phyloP scores from a whole-genome alignment of 2,888 invertebrate genomes.

The Eumerus sabulonum region DNA sequence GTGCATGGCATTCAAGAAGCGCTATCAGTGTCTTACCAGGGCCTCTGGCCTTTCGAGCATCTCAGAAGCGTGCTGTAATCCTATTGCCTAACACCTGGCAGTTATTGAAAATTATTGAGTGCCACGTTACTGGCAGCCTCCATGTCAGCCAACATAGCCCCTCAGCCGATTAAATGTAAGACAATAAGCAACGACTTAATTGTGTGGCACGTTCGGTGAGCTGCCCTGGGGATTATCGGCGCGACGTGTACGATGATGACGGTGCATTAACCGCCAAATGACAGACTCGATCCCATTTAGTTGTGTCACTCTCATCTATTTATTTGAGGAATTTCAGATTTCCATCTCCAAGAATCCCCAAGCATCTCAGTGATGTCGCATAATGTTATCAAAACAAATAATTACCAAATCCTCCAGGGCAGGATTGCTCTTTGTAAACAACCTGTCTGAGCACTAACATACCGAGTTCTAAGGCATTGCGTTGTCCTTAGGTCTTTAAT shows the following conservation, averaged over 20 bases:
- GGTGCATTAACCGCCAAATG: not conserved
- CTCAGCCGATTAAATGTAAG: constrained; percentile 35
- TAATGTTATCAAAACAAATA: constrained; percentile 40
- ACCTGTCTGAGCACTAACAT: constrained; percentile 18
- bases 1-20: too few relatives aligned
- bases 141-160: not conserved
- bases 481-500: constrained; percentile 15
- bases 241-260: too few relatives aligned
- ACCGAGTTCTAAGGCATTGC: constrained; percentile 23
- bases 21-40: too few relatives aligned
- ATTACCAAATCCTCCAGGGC: constrained; percentile 26
- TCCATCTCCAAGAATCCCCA: constrained; percentile 24
- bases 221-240: constrained; percentile 19
- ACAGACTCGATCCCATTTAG: constrained; percentile 19
- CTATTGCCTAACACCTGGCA: constrained; percentile 40
- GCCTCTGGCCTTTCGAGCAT: too few relatives aligned
- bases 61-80: constrained; percentile 7
- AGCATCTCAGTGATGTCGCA: constrained; percentile 30
- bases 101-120: constrained; percentile 44
- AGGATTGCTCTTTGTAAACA: not conserved
- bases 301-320: constrained; percentile 25
- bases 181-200: constrained; percentile 44
- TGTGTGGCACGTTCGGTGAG: constrained; percentile 36
- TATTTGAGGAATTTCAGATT: constrained; percentile 33
- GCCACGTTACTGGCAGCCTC: not conserved